Base-by-base conservation (phyloP, 2,797 vertebrate species). In the Craterocephalus amniculus region DNA sequence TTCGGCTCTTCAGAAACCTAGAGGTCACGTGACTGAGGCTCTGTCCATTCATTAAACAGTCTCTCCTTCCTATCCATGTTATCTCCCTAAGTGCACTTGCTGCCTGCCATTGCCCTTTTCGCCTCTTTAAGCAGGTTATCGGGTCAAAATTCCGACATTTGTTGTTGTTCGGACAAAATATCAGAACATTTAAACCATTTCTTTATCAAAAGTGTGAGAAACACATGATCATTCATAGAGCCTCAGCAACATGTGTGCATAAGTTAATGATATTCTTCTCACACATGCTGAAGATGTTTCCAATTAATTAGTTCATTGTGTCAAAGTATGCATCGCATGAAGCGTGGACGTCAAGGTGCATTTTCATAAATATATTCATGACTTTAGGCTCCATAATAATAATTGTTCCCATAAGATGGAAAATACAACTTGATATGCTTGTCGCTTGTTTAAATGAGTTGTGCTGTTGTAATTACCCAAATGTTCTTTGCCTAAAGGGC, bases 201-300 rank as follows among this genome's bases (percentile, higher is more conserved):
- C 16, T 67, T 11, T 24, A 22, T 40, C 32, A 22, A 26, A 36
- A 12, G 5, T 29, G 3, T 26, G 13, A 4, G 6, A n/a, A 58
- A 13, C 22, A n/a, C 26, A 60, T 66, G 49, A 51, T 63, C n/a
- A 20, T 29, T 3, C 12, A 38, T 2, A 22, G 1, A 1, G 1
- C 4, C 24, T 31, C 35, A 9, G 32, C 27, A 9, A 20, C 32
- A 35, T 14, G 14, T 2, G 0, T 66, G 63, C 16, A 34, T 36
- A 57, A 80, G 75, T 74, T 63, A 63, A 66, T 69, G 40, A 68
- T 20, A 66, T 65, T 74, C 48, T 73, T 63, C 49, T 52, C 14
- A 49, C 51, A 43, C 52, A 35, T 67, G 63, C n/a, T 43, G 45
- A 55, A 72, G 67, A 20, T 60, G 76, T 74, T 80, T 86, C 49